These are phyloP conservation scores for Nestor notabilis DNA, from an alignment of 2,113 vertebrate genomes.

Conservation along the genomic window DNA sequence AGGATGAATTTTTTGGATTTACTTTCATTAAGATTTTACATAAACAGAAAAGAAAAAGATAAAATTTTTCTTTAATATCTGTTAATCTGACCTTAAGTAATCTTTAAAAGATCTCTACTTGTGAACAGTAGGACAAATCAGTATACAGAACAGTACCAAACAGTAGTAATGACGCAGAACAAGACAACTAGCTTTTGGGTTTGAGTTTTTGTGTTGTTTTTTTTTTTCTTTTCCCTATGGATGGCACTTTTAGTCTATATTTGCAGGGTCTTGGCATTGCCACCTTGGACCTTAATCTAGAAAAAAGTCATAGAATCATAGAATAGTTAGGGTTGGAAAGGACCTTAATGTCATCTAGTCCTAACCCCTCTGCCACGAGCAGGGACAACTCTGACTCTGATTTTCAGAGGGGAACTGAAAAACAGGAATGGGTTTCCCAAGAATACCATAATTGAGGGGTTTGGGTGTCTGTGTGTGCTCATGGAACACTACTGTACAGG, in stretches of 20 bases:
- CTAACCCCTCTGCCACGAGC: too few relatives aligned
- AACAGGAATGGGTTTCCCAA: not conserved
- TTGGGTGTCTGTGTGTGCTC: not conserved
- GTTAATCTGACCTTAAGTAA: not conserved
- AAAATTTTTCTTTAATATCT: not conserved
- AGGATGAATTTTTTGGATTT: not conserved
- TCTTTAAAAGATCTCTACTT: not conserved
- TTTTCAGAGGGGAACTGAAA: not conserved
- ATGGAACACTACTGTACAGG: rapidly evolving
- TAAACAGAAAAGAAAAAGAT: not conserved
- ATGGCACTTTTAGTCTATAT: not conserved
- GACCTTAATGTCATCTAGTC: too few relatives aligned
- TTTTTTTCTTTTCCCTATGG: not conserved
- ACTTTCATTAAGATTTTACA: not conserved
- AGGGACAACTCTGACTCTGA: not conserved
- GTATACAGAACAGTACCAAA: not conserved
- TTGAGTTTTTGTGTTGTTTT: not conserved
- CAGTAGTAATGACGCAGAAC: not conserved
- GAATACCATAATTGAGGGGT: not conserved
- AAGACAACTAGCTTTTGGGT: not conserved
- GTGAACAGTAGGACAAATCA: not conserved
- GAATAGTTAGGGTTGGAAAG: too few relatives aligned
- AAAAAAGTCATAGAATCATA: not conserved
- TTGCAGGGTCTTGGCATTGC: not conserved
- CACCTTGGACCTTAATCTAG: not conserved